Evolutionary conservation across 2,797 vertebrate genomes (phyloP).

Genomic region (Myoxocephalus aenaeus): DNA sequence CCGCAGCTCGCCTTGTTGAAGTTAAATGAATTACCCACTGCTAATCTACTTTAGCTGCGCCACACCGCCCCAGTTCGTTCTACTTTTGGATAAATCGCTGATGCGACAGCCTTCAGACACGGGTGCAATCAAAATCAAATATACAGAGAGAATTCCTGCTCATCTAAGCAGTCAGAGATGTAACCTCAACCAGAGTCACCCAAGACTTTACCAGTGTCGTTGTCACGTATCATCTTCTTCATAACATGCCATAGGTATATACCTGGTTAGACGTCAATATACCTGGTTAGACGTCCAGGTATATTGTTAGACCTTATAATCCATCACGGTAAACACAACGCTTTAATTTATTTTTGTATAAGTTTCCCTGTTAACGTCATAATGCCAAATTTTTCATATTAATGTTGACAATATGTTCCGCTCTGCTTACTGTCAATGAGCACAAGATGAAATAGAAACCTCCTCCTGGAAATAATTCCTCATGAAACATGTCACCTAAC

Average conservation of each 20-base stretch:
- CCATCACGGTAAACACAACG: conserved; percentile 20
- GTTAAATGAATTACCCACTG: conserved; percentile 40
- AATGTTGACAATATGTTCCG: background rate
- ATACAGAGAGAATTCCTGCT: conserved; percentile 25
- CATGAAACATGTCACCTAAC: conserved; percentile 2
- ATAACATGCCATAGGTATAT: background rate
- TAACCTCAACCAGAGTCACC: conserved; percentile 7
- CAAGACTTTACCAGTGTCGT: background rate
- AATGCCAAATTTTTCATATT: conserved; percentile 2
- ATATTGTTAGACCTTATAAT: conserved; percentile 9
- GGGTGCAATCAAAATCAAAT: conserved; percentile 46
- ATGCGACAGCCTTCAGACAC: conserved; percentile 43
- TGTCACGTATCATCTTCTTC: background rate
- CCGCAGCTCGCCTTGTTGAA: conserved; percentile 19
- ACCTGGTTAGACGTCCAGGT: conserved; percentile 1
- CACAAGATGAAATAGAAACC: conserved; percentile 4
- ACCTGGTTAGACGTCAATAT: background rate
- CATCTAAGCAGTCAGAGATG: conserved; percentile 16
- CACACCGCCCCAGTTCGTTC: conserved; percentile 32
- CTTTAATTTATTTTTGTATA: conserved; percentile 16
- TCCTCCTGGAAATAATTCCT: conserved; percentile 23
- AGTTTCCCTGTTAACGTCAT: conserved; percentile 19
- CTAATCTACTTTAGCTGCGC: conserved; percentile 52
- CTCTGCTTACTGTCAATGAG: conserved; percentile 22
- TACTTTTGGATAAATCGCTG: conserved; percentile 39